Percentiles rank a stretch among this genome's conserved stretches.
Evolutionary conservation across 2,888 invertebrate genomes (phyloP).

Genomic region (Pseudoips prasinana): DNA sequence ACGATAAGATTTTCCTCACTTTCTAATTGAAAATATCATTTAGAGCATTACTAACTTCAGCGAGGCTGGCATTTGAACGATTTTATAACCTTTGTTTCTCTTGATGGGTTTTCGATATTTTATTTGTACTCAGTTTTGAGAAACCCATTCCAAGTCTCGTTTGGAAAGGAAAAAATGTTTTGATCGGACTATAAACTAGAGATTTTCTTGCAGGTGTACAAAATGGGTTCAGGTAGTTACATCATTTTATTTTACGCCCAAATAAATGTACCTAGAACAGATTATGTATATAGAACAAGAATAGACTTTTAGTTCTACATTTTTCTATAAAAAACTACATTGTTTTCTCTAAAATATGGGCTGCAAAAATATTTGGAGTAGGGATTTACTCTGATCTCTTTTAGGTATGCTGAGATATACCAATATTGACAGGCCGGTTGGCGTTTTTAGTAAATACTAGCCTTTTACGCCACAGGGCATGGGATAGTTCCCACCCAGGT

Average conservation of each 20-base stretch:
- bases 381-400: too few relatives aligned
- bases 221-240: conserved; percentile 14
- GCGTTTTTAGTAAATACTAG: too few relatives aligned
- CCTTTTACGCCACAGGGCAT: too few relatives aligned
- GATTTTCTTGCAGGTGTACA: conserved; percentile 20
- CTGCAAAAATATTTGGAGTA: too few relatives aligned
- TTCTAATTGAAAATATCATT: not conserved
- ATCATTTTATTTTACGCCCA: conserved; percentile 9
- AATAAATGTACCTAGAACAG: not conserved
- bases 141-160: conserved; percentile 21
- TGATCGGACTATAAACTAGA: conserved; percentile 21
- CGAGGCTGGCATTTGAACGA: conserved; percentile 2
- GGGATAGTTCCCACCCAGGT: too few relatives aligned
- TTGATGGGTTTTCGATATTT: conserved; percentile 30
- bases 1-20: too few relatives aligned
- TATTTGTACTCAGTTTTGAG: conserved; percentile 18
- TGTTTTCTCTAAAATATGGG: too few relatives aligned
- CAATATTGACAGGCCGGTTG: too few relatives aligned
- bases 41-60: not conserved
- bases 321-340: too few relatives aligned
- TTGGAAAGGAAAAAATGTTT: conserved; percentile 20
- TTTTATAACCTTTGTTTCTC: conserved; percentile 13
- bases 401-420: too few relatives aligned
- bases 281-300: too few relatives aligned
- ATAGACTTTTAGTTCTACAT: too few relatives aligned